Base-by-base conservation (phyloP, 64 coral and sea anemone genomes). In the Stylophora pistillata region DNA sequence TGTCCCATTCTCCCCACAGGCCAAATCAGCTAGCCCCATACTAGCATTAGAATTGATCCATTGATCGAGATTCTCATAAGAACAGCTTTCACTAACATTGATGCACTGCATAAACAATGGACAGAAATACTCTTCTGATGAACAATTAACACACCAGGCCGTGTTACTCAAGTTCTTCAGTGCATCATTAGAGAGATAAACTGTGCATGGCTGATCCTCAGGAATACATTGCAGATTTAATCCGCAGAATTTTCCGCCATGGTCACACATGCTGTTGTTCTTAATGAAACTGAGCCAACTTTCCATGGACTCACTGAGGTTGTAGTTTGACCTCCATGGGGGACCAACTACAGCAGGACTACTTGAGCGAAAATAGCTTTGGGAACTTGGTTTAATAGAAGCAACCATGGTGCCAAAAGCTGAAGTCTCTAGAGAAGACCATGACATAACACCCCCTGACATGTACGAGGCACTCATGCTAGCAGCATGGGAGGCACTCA, bases 101-200 rank as follows among this genome's bases (percentile, higher is more conserved):
- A 85, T 75, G 30, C 89, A 91, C 21, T 58, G 56, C 89, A 85
- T 85, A 27, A 52, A 85, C 7, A 65, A 47, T 21, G 82, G 82
- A 18, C 89, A 91, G 66, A 91, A 91, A 25, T 71, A 58, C 15
- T 65, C 27, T 14, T 73, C 72, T 10, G 80, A 6, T 9, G 68
- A 25, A 37, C 89, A 91, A 30, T 77, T 91, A 12, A 34, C 72
- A 56, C 81, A 82, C 89, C 89, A 91, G 13, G 89, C 79, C 16
- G 56, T 91, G 17, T 33, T 84, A 5, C 60, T 84, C 62, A 84
- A 47, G 61, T 84, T 84, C 0, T 21, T 18, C 62, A 84, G 13
- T 34, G 69, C 69, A 37, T 84, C 62, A 70, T 84, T 84, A 12
- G 80, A 53, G 26, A 84, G 80, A 53, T 84, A 23, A 14, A 84